These are phyloP conservation scores for Pissodes strobi DNA, from an alignment of 1,140 invertebrate genomes.

Conservation along the genomic window DNA sequence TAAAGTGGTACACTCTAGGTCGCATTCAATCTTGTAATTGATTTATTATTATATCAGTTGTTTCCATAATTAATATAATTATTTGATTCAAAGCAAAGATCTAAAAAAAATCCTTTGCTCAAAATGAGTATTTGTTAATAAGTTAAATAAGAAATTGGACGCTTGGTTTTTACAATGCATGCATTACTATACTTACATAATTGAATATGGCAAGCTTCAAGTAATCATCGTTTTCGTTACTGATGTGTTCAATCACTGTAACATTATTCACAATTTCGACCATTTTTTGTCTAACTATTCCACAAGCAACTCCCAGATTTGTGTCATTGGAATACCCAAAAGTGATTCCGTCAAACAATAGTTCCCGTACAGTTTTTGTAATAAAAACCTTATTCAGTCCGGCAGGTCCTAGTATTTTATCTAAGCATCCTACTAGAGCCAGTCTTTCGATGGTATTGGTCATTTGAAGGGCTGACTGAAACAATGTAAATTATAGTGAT, in stretches of 20 bases:
- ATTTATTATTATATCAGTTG: too few relatives aligned
- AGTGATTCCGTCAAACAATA: constrained; percentile 39
- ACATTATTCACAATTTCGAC: constrained; percentile 15
- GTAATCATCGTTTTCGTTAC: constrained; percentile 6
- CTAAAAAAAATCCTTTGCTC: too few relatives aligned
- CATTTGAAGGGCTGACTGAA: constrained; percentile 30
- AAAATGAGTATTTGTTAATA: too few relatives aligned
- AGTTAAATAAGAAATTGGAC: too few relatives aligned
- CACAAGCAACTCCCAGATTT: constrained; percentile 27
- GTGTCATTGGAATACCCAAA: constrained; percentile 19
- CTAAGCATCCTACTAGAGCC: constrained; percentile 28
- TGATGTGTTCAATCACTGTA: constrained; percentile 30
- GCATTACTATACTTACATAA: constrained; percentile 61
- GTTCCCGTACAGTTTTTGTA: constrained; percentile 14
- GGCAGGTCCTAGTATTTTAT: constrained; percentile 19
- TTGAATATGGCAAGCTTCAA: constrained; percentile 58
- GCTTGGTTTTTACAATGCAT: too few relatives aligned
- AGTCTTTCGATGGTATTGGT: constrained; percentile 24
- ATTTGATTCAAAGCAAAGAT: too few relatives aligned
- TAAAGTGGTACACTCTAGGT: too few relatives aligned
- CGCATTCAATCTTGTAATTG: too few relatives aligned
- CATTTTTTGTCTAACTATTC: constrained; percentile 20
- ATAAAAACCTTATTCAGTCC: constrained; percentile 30
- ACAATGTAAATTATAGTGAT: too few relatives aligned
- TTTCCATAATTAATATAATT: too few relatives aligned